These are phyloP conservation scores for Phylloscopus trochilus DNA, from an alignment of 2,113 vertebrate species.

Conservation along the genomic window DNA sequence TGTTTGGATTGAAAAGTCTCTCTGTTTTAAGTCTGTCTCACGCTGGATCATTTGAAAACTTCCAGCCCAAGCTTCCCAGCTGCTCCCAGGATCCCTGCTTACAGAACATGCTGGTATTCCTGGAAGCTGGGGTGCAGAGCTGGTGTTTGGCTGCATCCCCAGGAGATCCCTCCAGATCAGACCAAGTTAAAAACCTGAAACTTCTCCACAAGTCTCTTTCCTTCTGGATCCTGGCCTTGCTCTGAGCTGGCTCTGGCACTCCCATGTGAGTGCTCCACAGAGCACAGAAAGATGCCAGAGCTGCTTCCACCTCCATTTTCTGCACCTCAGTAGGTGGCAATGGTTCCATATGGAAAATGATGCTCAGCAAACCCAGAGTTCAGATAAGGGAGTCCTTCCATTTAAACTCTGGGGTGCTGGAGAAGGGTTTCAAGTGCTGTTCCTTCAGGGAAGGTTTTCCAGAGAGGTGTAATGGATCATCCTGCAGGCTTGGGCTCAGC, in stretches of 20 bases:
- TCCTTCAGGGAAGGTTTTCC: neutral
- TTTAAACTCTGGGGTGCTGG: neutral
- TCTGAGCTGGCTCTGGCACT: neutral
- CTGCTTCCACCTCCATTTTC: neutral
- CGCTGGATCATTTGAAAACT: neutral
- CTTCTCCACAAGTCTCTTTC: neutral
- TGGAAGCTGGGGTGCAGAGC: neutral
- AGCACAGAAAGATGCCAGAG: neutral
- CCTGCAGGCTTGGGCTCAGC: neutral
- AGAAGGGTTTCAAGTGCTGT: neutral
- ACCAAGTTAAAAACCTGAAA: neutral
- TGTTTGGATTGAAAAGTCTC: neutral
- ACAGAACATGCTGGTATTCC: neutral
- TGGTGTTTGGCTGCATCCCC: neutral
- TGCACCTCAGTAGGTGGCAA: neutral
- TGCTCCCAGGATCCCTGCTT: neutral
- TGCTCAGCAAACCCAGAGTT: too few relatives aligned
- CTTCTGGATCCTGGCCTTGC: neutral
- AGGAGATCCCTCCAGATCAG: neutral
- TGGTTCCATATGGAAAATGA: too few relatives aligned
- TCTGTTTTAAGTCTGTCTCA: neutral
- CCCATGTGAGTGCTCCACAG: neutral
- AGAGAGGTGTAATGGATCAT: accelerated
- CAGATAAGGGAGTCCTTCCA: too few relatives aligned
- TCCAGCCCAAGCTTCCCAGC: neutral